A percentile compares a stretch with the other conserved stretches of the same genome.
phyloP scores from a whole-genome alignment of 2,797 vertebrate species.

The Liasis olivaceus region DNA sequence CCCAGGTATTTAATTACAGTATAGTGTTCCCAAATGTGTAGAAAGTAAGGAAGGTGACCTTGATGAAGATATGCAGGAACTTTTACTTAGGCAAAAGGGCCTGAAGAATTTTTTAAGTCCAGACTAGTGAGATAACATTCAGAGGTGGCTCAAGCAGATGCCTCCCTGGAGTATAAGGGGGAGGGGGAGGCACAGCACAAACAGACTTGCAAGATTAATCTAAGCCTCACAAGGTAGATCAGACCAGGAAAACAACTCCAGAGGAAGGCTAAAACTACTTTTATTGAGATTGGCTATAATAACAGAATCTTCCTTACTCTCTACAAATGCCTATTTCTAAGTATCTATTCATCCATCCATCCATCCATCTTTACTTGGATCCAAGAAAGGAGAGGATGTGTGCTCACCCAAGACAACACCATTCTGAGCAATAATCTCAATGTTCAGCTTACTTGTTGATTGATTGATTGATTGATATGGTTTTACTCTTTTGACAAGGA shows the following conservation, averaged over 20 bases:
- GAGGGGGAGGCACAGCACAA: background rate
- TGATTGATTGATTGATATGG: background rate
- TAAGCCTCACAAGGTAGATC: background rate
- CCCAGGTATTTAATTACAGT: background rate
- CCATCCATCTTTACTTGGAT: no score
- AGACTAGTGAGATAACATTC: background rate
- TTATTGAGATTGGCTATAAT: background rate
- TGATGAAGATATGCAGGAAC: background rate
- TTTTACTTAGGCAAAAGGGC: background rate
- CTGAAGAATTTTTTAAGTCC: background rate
- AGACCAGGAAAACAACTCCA: background rate
- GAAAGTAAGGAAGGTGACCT: background rate
- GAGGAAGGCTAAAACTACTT: no score
- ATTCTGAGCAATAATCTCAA: background rate
- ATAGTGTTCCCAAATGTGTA: background rate
- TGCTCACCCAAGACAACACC: background rate
- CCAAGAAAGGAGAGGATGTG: background rate
- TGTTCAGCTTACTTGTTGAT: background rate
- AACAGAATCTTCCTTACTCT: background rate
- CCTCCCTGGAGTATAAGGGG: background rate
- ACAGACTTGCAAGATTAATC: background rate
- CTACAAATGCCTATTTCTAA: background rate
- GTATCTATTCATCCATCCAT: background rate
- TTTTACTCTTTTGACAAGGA: background rate
- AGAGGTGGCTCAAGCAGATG: background rate